These are phyloP conservation scores for Rhodinocichla rosea DNA, from an alignment of 2,113 vertebrate genomes.

Conservation along the genomic window DNA sequence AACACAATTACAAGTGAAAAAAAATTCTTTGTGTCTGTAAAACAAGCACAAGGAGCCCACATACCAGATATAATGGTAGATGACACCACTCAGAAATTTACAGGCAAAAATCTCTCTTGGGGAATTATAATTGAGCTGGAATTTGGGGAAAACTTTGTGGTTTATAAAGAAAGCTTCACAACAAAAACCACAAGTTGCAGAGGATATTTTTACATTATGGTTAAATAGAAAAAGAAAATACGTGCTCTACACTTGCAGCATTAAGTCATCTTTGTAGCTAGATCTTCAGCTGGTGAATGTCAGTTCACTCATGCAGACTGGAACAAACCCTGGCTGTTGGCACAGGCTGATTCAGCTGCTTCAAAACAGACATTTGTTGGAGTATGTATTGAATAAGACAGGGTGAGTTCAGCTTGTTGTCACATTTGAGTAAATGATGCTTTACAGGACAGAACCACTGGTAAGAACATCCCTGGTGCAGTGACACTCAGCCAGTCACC, in stretches of 20 bases:
- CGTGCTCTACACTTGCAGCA: background rate
- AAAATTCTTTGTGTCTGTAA: background rate
- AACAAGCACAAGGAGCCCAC: background rate
- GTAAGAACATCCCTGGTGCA: background rate
- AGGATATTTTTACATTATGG: background rate
- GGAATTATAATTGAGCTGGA: background rate
- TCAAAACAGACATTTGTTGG: background rate
- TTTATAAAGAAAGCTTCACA: background rate
- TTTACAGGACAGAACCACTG: background rate
- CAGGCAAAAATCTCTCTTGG: background rate
- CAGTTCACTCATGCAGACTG: background rate
- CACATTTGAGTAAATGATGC: background rate
- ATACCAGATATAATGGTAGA: background rate
- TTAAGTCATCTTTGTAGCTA: background rate
- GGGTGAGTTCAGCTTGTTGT: background rate
- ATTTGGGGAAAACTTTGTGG: background rate
- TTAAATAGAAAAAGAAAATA: background rate
- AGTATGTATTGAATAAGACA: background rate
- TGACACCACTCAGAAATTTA: background rate
- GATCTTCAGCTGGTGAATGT: background rate
- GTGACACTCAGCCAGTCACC: background rate
- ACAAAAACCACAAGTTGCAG: background rate
- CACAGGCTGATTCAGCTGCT: background rate
- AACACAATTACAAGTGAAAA: background rate
- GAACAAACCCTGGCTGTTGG: background rate